These are phyloP conservation scores for Amyelois transitella DNA, from an alignment of 1,140 invertebrate genomes.

Conservation along the genomic window DNA sequence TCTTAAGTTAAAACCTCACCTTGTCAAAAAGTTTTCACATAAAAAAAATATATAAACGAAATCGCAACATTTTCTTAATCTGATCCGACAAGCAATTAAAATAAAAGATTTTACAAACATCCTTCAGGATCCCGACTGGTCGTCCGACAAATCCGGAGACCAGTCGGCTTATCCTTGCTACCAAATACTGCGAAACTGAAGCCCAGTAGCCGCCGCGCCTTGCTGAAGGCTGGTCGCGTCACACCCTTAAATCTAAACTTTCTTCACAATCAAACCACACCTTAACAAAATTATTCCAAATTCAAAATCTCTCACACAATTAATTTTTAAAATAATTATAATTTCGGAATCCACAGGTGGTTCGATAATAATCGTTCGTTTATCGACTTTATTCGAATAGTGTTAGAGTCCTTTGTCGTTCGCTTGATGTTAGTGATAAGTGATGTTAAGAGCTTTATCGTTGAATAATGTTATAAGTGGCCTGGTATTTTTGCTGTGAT, in stretches of 20 bases:
- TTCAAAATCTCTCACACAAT: slow-evolving; percentile 11
- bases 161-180: slow-evolving; percentile 36
- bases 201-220: slow-evolving; percentile 35
- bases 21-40: too few species aligned
- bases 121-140: slow-evolving; percentile 5
- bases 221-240: slow-evolving; percentile 26
- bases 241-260: slow-evolving; percentile 8
- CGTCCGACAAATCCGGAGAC: slow-evolving; percentile 13
- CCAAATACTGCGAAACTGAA: slow-evolving; percentile 22
- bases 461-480: slow-evolving; percentile 12
- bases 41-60: not conserved
- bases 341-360: slow-evolving; percentile 36
- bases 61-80: not conserved
- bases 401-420: slow-evolving; percentile 22
- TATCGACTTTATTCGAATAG: not conserved
- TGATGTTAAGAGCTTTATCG: slow-evolving; percentile 1
- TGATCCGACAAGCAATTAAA: slow-evolving; percentile 2
- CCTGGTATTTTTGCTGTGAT: slow-evolving; percentile 3
- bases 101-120: slow-evolving; percentile 1
- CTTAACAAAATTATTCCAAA: slow-evolving; percentile 2
- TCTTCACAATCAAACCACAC: not conserved
- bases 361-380: not conserved
- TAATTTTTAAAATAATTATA: slow-evolving; percentile 12
- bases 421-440: slow-evolving; percentile 7
- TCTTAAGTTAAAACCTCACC: too few species aligned